Evolutionary conservation across 2,797 vertebrate species (phyloP).

Genomic region (Spinus pinus): DNA sequence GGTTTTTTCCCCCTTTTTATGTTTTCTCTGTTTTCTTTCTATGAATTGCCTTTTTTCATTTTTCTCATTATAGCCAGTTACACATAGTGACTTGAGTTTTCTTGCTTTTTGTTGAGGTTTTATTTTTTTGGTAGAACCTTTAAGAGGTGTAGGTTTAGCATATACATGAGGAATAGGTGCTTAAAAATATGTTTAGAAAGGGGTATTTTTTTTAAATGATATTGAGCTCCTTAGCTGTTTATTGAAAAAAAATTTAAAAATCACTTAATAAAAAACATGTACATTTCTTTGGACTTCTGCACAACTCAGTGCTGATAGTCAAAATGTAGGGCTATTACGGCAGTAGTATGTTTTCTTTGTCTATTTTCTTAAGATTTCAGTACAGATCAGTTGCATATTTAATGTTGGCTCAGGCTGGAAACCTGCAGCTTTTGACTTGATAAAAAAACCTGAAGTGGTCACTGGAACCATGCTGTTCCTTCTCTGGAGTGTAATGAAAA

Average conservation of each 20-base stretch:
- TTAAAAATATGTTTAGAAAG: not conserved
- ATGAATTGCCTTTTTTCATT: not conserved
- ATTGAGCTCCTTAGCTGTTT: not conserved
- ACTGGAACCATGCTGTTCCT: not conserved
- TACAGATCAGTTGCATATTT: not conserved
- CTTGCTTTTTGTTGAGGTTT: not conserved
- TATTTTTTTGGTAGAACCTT: not conserved
- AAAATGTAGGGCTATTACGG: not conserved
- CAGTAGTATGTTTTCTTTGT: not conserved
- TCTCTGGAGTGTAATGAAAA: not conserved
- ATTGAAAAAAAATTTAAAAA: not conserved
- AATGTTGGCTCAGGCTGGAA: not conserved
- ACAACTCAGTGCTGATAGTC: not conserved
- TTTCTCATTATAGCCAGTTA: not conserved
- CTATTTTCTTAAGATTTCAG: not conserved
- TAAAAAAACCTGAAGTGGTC: not conserved
- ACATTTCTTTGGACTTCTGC: not conserved
- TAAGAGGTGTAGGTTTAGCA: not conserved
- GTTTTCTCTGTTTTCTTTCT: not conserved
- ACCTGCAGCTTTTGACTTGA: not conserved
- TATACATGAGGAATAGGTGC: not conserved
- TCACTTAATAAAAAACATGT: not conserved
- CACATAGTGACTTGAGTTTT: not conserved
- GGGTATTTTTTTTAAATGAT: not conserved
- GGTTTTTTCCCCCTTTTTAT: accelerated